Evolutionary conservation across 2,888 invertebrate species (phyloP).

Genomic region (Orthosia incerta): DNA sequence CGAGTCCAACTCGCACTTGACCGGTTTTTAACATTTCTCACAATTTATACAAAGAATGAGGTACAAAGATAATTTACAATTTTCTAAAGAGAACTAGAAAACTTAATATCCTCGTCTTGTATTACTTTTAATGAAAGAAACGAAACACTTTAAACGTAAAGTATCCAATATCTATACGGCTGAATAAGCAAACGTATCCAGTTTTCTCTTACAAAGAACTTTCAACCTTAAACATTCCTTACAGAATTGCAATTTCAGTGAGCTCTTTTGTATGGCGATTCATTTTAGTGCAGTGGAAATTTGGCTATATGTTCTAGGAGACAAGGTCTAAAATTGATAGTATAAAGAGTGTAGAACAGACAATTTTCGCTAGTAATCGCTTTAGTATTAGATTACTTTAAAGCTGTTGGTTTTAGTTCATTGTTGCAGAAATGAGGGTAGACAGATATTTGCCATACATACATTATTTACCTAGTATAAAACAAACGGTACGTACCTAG

Average conservation of each 20-base stretch:
- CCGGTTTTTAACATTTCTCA: background rate
- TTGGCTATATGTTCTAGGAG: background rate
- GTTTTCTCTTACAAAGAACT: slow-evolving; percentile 8
- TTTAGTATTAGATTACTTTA: slow-evolving; percentile 41
- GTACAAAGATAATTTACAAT: background rate
- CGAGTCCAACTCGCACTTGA: no score
- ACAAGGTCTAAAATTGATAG: slow-evolving; percentile 12
- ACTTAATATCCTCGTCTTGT: slow-evolving; percentile 27
- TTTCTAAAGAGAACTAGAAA: slow-evolving; percentile 41
- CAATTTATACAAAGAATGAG: background rate
- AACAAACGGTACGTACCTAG: no score
- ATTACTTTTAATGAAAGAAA: slow-evolving; percentile 60
- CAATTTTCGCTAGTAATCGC: slow-evolving; percentile 39
- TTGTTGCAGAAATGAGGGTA: slow-evolving; percentile 33
- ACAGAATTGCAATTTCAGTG: background rate
- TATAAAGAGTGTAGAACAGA: background rate
- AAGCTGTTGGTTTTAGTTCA: slow-evolving; percentile 44
- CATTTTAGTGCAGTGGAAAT: background rate
- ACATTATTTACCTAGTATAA: no score
- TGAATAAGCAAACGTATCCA: slow-evolving; percentile 26
- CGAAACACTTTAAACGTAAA: slow-evolving; percentile 43
- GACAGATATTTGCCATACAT: background rate
- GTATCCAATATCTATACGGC: slow-evolving; percentile 50
- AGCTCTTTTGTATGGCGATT: background rate
- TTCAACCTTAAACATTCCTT: background rate